phyloP scores from a whole-genome alignment of 2,888 invertebrate species.

The Mystacides longicornis region DNA sequence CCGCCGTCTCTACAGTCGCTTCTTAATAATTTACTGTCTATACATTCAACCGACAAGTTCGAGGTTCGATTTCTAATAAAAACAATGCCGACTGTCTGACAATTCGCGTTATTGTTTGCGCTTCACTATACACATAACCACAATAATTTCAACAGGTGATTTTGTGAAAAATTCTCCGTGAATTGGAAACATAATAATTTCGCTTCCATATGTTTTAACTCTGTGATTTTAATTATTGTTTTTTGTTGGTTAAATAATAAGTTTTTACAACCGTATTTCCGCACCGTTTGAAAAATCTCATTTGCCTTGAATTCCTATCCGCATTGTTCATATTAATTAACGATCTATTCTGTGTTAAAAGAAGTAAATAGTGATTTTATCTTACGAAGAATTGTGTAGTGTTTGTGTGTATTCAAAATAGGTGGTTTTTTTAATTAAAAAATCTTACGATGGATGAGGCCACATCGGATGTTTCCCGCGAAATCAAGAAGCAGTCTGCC shows the following conservation, averaged over 20 bases:
- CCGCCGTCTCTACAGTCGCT: not conserved
- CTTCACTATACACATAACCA: too few species aligned
- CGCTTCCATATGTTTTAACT: too few species aligned
- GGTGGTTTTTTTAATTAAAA: not conserved
- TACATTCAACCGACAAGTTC: not conserved
- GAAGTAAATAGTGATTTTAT: not conserved
- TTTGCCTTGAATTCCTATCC: not conserved
- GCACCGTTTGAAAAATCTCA: not conserved
- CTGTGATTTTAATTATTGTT: too few species aligned
- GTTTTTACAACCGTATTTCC: too few species aligned
- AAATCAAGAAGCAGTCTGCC: conserved; percentile 23
- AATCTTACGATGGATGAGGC: conserved; percentile 21
- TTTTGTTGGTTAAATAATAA: too few species aligned
- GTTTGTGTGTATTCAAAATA: not conserved
- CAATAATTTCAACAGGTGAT: too few species aligned
- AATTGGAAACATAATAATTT: too few species aligned
- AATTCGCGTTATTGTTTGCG: not conserved
- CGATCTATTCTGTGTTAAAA: not conserved
- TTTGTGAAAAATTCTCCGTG: too few species aligned
- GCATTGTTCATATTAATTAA: not conserved
- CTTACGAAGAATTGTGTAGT: not conserved
- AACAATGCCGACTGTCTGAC: not conserved
- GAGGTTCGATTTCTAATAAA: conserved; percentile 12
- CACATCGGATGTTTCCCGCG: conserved; percentile 20
- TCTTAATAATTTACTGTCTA: too few species aligned